Conservation (phyloP, 2,113 vertebrate species). For the Gymnobelideus leadbeateri region DNA sequence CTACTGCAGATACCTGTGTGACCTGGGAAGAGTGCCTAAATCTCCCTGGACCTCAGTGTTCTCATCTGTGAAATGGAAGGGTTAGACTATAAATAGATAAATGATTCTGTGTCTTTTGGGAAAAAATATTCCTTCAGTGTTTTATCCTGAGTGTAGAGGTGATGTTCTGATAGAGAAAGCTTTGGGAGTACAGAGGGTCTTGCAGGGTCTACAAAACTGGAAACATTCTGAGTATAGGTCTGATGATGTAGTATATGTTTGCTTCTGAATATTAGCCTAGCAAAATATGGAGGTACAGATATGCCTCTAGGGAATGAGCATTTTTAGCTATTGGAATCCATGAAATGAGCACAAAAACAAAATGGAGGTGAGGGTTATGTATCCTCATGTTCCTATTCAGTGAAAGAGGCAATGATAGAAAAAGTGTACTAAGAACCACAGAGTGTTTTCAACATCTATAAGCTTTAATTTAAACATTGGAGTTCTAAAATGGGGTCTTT, state of each 20-base stretch:
- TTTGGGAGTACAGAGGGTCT: not conserved
- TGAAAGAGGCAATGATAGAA: not conserved
- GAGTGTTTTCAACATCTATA: not conserved
- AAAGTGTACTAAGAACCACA: not conserved
- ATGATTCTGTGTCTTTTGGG: not conserved
- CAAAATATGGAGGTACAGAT: not conserved
- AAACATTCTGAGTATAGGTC: not conserved
- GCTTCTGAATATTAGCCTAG: not conserved
- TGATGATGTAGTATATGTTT: not conserved
- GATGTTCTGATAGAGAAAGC: not conserved
- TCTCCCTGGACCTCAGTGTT: not conserved
- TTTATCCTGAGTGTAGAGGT: not conserved
- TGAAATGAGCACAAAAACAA: not conserved
- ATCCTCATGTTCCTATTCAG: not conserved
- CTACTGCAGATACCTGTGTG: not conserved
- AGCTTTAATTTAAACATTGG: not conserved
- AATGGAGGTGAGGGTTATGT: not conserved
- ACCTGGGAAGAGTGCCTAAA: not conserved
- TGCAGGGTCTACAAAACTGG: not conserved
- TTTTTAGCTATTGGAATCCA: not conserved
- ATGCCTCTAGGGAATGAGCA: not conserved
- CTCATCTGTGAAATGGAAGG: not conserved
- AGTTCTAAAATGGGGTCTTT: not conserved
- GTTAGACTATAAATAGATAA: not conserved
- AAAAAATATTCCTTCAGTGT: not conserved